Conservation (phyloP, 2,113 vertebrate species). For the Rhea pennata region DNA sequence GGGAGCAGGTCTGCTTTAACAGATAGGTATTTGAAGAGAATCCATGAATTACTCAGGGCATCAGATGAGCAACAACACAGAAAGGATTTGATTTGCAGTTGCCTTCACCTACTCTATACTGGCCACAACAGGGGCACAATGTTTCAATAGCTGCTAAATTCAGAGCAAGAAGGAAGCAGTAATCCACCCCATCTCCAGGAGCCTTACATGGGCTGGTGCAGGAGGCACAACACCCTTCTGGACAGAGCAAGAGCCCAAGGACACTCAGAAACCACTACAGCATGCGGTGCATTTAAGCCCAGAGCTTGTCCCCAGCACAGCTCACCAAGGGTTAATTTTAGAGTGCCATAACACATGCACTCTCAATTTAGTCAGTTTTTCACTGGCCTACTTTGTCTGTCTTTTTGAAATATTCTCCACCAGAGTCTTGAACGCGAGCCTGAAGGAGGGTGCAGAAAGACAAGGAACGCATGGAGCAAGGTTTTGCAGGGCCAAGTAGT, state of each 20-base stretch:
- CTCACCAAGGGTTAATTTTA: neutral
- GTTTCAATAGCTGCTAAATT: neutral
- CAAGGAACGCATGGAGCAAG: rapidly evolving
- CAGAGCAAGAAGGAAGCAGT: neutral
- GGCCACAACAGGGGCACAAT: neutral
- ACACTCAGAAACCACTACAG: neutral
- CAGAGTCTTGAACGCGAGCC: neutral
- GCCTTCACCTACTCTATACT: neutral
- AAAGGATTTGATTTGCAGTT: neutral
- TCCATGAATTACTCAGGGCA: neutral
- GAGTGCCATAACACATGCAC: neutral
- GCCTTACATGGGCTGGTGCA: rapidly evolving
- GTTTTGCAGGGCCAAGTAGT: neutral
- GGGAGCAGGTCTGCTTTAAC: neutral
- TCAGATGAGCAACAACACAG: neutral
- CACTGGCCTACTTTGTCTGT: neutral
- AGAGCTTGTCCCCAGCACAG: neutral
- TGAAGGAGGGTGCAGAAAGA: neutral
- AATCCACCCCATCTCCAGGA: neutral
- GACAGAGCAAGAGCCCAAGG: neutral
- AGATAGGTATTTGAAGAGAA: neutral
- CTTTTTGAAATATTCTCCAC: neutral
- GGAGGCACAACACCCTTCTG: neutral
- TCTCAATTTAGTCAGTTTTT: neutral
- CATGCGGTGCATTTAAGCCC: rapidly evolving